phyloP scores from a whole-genome alignment of 92 coral and sea anemone species.

The Actinernus sp. region DNA sequence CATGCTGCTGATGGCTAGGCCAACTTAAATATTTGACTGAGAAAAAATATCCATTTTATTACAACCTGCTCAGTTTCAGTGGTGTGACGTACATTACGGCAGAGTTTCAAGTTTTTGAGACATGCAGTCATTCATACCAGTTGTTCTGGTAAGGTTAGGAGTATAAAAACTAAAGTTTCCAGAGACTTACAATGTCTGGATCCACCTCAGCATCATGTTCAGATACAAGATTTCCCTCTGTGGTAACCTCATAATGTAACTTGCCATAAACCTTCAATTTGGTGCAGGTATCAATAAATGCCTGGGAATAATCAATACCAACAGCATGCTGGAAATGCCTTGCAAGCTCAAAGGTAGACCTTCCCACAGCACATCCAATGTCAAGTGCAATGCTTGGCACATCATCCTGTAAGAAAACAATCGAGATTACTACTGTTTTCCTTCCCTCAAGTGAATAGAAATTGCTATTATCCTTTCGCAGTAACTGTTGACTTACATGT shows the following conservation, averaged over 20 bases:
- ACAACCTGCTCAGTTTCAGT: too few relatives aligned
- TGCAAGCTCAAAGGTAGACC: slow-evolving; percentile 78
- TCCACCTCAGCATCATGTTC: slow-evolving; percentile 60
- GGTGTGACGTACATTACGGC: too few relatives aligned
- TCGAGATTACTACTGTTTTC: background rate
- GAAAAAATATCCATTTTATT: too few relatives aligned
- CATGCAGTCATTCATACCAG: too few relatives aligned
- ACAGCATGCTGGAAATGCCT: slow-evolving; percentile 64
- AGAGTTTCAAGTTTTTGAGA: too few relatives aligned
- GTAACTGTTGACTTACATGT: too few relatives aligned
- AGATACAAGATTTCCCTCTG: slow-evolving; percentile 68
- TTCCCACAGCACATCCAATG: slow-evolving; percentile 77
- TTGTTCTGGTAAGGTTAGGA: too few relatives aligned
- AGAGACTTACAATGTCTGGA: slow-evolving; percentile 55
- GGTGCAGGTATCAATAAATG: slow-evolving; percentile 52
- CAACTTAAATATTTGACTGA: too few relatives aligned
- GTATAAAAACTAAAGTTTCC: too few relatives aligned
- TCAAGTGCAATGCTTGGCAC: slow-evolving; percentile 73
- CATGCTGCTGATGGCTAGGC: too few relatives aligned
- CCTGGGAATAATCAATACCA: slow-evolving; percentile 73
- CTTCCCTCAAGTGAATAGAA: too few relatives aligned
- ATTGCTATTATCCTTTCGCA: too few relatives aligned
- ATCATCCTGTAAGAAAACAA: slow-evolving; percentile 26
- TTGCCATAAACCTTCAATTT: slow-evolving; percentile 62
- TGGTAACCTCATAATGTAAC: slow-evolving; percentile 52